Evolutionary conservation across 2,888 invertebrate genomes (phyloP), one percentile per base, ranked within the genome.

Genomic region (Apotomis capreana): DNA sequence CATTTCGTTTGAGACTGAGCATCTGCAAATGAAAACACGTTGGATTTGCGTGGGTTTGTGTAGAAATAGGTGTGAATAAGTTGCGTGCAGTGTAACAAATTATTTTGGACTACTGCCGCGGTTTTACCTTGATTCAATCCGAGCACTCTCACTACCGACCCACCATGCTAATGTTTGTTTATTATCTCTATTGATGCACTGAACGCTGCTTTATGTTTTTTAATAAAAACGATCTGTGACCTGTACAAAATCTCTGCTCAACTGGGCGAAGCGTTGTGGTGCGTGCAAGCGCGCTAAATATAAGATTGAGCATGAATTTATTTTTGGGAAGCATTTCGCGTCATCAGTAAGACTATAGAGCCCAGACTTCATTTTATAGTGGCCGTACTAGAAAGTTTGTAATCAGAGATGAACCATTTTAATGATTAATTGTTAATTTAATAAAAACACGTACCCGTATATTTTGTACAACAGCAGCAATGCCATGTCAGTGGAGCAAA

Each of bases 31-130:
- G 89, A 90, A 91, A 92, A 91, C 89, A 89, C 88, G 83, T 79
- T 84, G 85, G 86, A 83, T 90, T 90, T 91, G 92, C 93, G 93
- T 93, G 92, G 92, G 93, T 83, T 87, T 85, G 90, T 88, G 89
- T 92, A 84, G 89, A 92, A 92, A 92, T 92, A 92, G 92, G 91
- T 89, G 90, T 92, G 93, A 92, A 91, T 88, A 90, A 88, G 83
- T 89, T 89, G 87, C 90, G 88, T 91, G 89, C 87, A 87, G 87
- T 88, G 87, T 89, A 86, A 83, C 82, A 83, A 85, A 89, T 89
- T 87, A 89, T 90, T 88, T 89, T 86, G 83, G 87, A 85, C 82
- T 87, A 84, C 82, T 87, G 84, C 84, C 85, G 83, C 81, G 84
- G 83, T 79, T 85, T 93, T 92, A 92, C 93, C 93, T 92, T 93